Evolutionary conservation across 1,140 invertebrate genomes (phyloP), one percentile per base, ranked within the genome.

Genomic region (Bombyx mandarina): DNA sequence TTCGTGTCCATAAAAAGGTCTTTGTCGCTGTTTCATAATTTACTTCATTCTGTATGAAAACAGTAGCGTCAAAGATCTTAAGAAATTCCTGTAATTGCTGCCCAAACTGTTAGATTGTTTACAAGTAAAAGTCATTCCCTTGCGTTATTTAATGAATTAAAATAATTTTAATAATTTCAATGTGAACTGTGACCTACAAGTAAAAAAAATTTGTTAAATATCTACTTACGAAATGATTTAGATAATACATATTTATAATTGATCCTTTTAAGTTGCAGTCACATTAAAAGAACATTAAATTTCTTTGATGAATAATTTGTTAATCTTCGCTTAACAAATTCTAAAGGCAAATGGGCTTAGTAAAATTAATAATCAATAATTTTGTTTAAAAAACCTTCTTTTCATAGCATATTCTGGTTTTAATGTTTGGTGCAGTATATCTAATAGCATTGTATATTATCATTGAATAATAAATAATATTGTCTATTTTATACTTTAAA

Each of bases 391-490:
- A 62, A 73, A 70, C 61, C 69, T 58, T 80, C 70, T 76, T 66
- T 80, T 81, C 77, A 79, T 77, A 79, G 75, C 71, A 80, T 83
- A 63, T 45, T 54, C 76, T 83, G 76, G 75, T 81, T 81, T 77
- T 86, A 82, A 83, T 78, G 80, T 86, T 86, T 86, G 83, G 81
- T 82, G 83, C 83, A 86, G 83, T 80, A 82, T 86, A 61, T 83
- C 77, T 86, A 78, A 82, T 86, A 73, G 78, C 83, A 86, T 84
- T 86, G 81, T 84, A 86, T 77, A 86, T 83, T 83, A 75, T 74
- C 82, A 84, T 83, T 71, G 73, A 75, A 77, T 79, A 79, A 78
- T 78, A 75, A 80, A 35, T 35, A 77, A 78, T 78, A 74, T 74
- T 75, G 71, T 79, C 55, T 74, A 71, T 73, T 35, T 62, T 71